Percentiles rank a stretch among this genome's conserved stretches.
phyloP scores from a whole-genome alignment of 37 sponge, comb jelly and placozoan species.

The Diacarnus erythraeanus region DNA sequence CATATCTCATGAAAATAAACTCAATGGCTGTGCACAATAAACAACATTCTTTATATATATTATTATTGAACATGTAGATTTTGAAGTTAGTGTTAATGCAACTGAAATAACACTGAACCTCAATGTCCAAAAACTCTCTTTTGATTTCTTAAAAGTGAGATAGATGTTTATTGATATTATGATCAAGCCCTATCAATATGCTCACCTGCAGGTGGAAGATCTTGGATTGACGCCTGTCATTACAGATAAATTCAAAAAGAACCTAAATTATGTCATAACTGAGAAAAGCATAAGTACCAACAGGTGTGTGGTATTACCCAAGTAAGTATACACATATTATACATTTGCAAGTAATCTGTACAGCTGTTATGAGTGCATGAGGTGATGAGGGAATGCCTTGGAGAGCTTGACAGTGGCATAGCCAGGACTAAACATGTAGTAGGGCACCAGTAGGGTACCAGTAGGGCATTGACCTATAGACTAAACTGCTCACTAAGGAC shows the following conservation, averaged over 20 bases:
- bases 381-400: no score
- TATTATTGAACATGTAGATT: slow-evolving; percentile 26
- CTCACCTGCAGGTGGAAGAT: slow-evolving; percentile 50
- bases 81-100: slow-evolving; percentile 39
- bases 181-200: not conserved
- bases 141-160: slow-evolving; percentile 37
- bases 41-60: no score
- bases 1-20: no score
- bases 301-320: slow-evolving; percentile 65
- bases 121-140: slow-evolving; percentile 12
- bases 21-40: no score
- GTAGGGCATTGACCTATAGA: no score
- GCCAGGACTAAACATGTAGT: no score
- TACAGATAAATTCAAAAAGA: slow-evolving; percentile 26
- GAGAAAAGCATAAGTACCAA: slow-evolving; percentile 54
- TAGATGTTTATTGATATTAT: not conserved
- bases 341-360: no score
- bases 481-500: no score
- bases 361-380: no score
- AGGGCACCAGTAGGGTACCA: no score
- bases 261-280: slow-evolving; percentile 10
- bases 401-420: no score
- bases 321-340: no score
- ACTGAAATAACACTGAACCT: slow-evolving; percentile 44
- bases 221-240: slow-evolving; percentile 30